Conservation (phyloP, 1,140 invertebrate genomes). For the Spodoptera litura region DNA sequence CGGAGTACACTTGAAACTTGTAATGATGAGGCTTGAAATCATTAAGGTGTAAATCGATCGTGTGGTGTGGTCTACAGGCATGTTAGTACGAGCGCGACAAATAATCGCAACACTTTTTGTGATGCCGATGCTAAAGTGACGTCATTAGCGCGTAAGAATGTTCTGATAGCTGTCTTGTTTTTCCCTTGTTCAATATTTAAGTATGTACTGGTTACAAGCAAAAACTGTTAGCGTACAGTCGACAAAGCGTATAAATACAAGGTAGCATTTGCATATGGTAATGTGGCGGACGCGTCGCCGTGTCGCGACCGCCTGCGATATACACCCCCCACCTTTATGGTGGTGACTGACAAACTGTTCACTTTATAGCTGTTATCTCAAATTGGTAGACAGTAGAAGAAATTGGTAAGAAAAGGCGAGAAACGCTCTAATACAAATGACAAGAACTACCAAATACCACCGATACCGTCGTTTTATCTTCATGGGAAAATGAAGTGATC, state of each 20-base stretch:
- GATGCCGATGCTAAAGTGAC: conserved; percentile 23
- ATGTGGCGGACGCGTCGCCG: conserved; percentile 57
- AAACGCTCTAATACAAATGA: too few relatives aligned
- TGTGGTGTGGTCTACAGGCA: conserved; percentile 3
- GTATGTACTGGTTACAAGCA: conserved; percentile 55
- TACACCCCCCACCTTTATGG: conserved; percentile 61
- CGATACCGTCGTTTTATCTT: too few relatives aligned
- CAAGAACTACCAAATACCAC: too few relatives aligned
- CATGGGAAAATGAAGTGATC: too few relatives aligned
- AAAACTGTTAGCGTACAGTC: conserved; percentile 61
- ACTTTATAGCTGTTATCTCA: not conserved
- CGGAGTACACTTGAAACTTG: not conserved
- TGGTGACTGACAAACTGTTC: conserved; percentile 40
- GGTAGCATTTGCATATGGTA: conserved; percentile 69
- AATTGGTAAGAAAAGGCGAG: too few relatives aligned
- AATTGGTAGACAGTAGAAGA: not conserved
- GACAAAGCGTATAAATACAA: conserved; percentile 55
- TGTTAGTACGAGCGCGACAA: conserved; percentile 18
- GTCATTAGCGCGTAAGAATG: conserved; percentile 44
- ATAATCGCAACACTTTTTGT: conserved; percentile 37
- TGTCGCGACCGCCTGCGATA: conserved; percentile 54
- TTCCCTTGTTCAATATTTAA: conserved; percentile 44
- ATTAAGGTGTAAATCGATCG: conserved; percentile 20
- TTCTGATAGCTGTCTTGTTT: conserved; percentile 40
- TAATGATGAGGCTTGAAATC: conserved; percentile 23